A percentile compares a stretch with the other conserved stretches of the same genome.
phyloP scores from a whole-genome alignment of 2,888 invertebrate genomes.

The Charanyca ferruginea region DNA sequence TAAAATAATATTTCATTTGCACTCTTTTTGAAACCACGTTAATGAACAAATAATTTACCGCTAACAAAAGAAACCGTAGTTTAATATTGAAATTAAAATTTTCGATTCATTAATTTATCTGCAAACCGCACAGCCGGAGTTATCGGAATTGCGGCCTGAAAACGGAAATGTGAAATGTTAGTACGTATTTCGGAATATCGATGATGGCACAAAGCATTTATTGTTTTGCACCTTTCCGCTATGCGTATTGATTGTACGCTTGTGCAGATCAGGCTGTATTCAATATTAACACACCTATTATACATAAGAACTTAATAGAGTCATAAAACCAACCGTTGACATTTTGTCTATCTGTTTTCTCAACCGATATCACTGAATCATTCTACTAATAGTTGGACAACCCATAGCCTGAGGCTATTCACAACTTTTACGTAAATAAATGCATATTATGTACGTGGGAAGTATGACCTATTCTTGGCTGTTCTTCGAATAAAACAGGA shows the following conservation, averaged over 20 bases:
- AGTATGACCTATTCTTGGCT: background rate
- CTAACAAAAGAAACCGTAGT: slow-evolving; percentile 25
- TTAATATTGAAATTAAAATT: slow-evolving; percentile 44
- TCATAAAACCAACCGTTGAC: slow-evolving; percentile 9
- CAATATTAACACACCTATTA: background rate
- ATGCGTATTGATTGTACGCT: slow-evolving; percentile 27
- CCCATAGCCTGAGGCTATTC: slow-evolving; percentile 15
- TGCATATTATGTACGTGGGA: background rate
- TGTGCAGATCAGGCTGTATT: slow-evolving; percentile 1
- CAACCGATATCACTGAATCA: slow-evolving; percentile 5
- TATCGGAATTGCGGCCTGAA: slow-evolving; percentile 49
- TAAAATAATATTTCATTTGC: slow-evolving; percentile 20
- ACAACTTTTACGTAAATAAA: slow-evolving; percentile 8
- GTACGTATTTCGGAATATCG: slow-evolving; percentile 28
- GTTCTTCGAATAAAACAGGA: background rate
- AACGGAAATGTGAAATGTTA: slow-evolving; percentile 53
- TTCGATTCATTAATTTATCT: slow-evolving; percentile 46
- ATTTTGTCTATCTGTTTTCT: background rate
- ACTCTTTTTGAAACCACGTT: slow-evolving; percentile 6
- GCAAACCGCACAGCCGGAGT: slow-evolving; percentile 27
- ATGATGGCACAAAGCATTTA: slow-evolving; percentile 21
- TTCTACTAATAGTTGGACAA: slow-evolving; percentile 5
- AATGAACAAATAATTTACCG: slow-evolving; percentile 26
- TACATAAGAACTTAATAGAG: background rate
- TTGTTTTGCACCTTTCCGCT: slow-evolving; percentile 33